Percentiles rank a stretch among this genome's conserved stretches.
Evolutionary conservation across 1,140 invertebrate genomes (phyloP).

Genomic region (Polyergus mexicanus): DNA sequence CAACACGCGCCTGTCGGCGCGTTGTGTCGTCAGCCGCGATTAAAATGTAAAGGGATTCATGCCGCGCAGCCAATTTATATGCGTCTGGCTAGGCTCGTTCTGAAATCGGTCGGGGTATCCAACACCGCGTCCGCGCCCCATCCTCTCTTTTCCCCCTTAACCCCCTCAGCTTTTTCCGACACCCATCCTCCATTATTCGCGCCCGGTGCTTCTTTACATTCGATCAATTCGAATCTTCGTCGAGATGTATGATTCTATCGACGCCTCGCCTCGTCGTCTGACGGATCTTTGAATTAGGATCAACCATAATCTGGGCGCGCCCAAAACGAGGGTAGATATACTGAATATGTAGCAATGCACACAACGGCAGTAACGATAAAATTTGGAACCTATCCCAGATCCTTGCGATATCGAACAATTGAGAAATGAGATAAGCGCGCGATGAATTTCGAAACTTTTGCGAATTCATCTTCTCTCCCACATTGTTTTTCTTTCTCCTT

Average conservation of each 20-base stretch:
- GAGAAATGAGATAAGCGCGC: neutral
- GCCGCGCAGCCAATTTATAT: constrained; percentile 74
- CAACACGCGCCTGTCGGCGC: constrained; percentile 43
- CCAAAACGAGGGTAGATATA: neutral
- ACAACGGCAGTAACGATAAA: constrained; percentile 9
- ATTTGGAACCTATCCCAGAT: constrained; percentile 32
- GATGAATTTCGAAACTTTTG: neutral
- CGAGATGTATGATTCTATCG: neutral
- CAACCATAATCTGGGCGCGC: constrained; percentile 8
- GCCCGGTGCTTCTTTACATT: constrained; percentile 44
- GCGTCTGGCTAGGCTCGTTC: constrained; percentile 70
- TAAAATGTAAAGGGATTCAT: constrained; percentile 75
- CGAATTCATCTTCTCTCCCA: neutral
- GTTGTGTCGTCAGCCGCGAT: constrained; percentile 68
- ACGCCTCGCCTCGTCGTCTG: neutral
- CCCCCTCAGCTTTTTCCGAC: neutral
- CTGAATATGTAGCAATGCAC: neutral
- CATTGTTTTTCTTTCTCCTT: neutral
- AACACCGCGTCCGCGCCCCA: neutral
- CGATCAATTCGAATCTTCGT: constrained; percentile 52
- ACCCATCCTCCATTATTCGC: constrained; percentile 34
- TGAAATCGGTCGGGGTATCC: constrained; percentile 64
- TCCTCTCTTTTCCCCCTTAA: neutral
- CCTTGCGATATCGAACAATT: neutral
- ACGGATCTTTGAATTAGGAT: constrained; percentile 25